Conservation (phyloP, 2,888 invertebrate genomes). For the Rhorus exstirpatorius region DNA sequence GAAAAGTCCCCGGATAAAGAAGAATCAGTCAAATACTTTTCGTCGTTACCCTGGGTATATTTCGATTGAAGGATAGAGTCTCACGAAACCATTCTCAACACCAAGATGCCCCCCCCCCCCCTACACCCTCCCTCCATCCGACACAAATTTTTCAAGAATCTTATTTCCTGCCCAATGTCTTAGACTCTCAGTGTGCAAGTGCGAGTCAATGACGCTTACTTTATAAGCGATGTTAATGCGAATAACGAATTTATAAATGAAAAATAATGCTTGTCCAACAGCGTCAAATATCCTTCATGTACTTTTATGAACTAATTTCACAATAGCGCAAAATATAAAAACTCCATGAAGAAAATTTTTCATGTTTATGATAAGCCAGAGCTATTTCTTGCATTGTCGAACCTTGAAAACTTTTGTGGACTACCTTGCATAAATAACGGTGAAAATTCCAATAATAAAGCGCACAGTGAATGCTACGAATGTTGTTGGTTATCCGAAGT, state of each 20-base stretch:
- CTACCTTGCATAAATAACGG: background rate
- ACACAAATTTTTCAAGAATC: conserved; percentile 15
- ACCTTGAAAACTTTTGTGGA: background rate
- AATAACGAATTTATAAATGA: background rate
- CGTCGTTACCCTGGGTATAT: conserved; percentile 40
- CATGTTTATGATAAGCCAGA: background rate
- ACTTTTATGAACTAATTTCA: background rate
- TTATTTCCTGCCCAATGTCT: conserved; percentile 18
- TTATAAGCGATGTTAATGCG: background rate
- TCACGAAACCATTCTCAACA: conserved; percentile 51
- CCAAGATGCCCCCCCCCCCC: conserved; percentile 25
- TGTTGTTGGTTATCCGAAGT: background rate
- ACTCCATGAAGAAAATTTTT: background rate
- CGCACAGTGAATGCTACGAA: background rate
- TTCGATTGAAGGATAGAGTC: conserved; percentile 51
- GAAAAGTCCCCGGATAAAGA: background rate
- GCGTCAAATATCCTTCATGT: background rate
- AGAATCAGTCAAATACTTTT: conserved; percentile 28
- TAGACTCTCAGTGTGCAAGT: background rate
- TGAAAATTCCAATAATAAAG: background rate
- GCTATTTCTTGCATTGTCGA: background rate
- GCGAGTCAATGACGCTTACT: background rate
- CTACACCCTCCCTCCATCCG: background rate
- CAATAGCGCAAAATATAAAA: background rate
- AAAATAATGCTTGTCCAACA: background rate